phyloP scores from a whole-genome alignment of 2,888 invertebrate genomes.

The Marronus borbonicus region DNA sequence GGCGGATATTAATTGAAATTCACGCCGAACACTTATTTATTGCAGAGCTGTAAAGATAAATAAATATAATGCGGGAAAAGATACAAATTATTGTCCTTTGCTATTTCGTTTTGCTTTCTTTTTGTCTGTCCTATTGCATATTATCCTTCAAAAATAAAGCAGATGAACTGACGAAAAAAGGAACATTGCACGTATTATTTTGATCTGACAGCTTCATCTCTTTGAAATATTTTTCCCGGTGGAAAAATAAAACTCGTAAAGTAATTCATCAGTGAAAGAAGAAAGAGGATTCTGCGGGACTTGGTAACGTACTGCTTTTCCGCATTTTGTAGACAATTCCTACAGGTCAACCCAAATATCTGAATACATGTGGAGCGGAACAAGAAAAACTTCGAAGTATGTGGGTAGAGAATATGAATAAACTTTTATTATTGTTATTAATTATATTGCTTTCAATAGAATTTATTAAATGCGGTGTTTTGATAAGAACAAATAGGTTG shows the following conservation, averaged over 20 bases:
- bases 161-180: slow-evolving; percentile 49
- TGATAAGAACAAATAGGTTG: no score
- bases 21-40: neutral
- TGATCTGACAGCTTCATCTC: slow-evolving; percentile 61
- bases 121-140: slow-evolving; percentile 34
- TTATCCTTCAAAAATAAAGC: slow-evolving; percentile 42
- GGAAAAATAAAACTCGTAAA: slow-evolving; percentile 60
- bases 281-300: slow-evolving; percentile 36
- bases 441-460: no score
- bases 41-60: neutral
- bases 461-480: no score
- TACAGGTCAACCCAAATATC: slow-evolving; percentile 20
- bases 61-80: neutral
- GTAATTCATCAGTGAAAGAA: slow-evolving; percentile 59
- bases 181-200: slow-evolving; percentile 59
- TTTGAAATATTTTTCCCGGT: slow-evolving; percentile 60
- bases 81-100: neutral
- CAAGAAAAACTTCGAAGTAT: no score
- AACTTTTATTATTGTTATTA: no score
- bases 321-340: slow-evolving; percentile 26
- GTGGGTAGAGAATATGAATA: no score
- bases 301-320: slow-evolving; percentile 34
- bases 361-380: neutral
- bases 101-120: neutral
- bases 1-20: slow-evolving; percentile 11